These are phyloP conservation scores for Diacarnus erythraeanus DNA, from an alignment of 37 sponge, comb jelly and placozoan genomes.

Conservation along the genomic window DNA sequence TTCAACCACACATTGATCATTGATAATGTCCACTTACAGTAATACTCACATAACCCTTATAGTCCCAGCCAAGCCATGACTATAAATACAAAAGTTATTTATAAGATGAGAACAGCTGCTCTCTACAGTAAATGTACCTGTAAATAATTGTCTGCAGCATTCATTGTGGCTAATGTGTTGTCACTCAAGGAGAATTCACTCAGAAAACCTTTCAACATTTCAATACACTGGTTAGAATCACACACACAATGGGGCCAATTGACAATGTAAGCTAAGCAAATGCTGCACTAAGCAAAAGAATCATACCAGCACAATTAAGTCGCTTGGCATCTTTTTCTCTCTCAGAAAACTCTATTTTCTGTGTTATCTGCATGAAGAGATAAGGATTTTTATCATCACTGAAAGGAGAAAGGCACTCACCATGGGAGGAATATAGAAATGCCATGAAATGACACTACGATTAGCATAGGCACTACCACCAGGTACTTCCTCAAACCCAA, in stretches of 20 bases:
- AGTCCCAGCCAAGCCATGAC: constrained; percentile 92
- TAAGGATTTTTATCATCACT: background rate
- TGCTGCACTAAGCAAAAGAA: too few species aligned
- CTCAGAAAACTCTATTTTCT: constrained; percentile 32
- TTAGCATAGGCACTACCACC: constrained; percentile 73
- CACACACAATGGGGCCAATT: too few species aligned
- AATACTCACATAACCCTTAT: constrained; percentile 72
- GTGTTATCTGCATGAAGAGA: background rate
- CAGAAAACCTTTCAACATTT: constrained; percentile 43
- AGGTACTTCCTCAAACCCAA: constrained; percentile 83
- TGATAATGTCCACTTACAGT: constrained; percentile 57
- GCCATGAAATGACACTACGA: constrained; percentile 87
- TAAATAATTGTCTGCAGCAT: constrained; percentile 57
- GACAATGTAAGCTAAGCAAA: too few species aligned
- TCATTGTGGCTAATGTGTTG: constrained; percentile 32
- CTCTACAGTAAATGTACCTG: constrained; percentile 14
- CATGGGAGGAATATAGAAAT: constrained; percentile 83
- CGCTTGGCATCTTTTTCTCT: constrained; percentile 57
- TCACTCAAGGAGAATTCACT: constrained; percentile 54
- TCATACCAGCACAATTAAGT: too few species aligned
- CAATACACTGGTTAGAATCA: too few species aligned
- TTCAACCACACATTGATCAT: background rate
- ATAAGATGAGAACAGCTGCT: background rate
- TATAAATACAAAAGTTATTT: constrained; percentile 2
- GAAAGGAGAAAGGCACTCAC: constrained; percentile 13